A percentile compares a stretch with the other conserved stretches of the same genome.
These are phyloP conservation scores for Syngnathus rostellatus DNA, from an alignment of 2,797 vertebrate species.

Conservation along the genomic window DNA sequence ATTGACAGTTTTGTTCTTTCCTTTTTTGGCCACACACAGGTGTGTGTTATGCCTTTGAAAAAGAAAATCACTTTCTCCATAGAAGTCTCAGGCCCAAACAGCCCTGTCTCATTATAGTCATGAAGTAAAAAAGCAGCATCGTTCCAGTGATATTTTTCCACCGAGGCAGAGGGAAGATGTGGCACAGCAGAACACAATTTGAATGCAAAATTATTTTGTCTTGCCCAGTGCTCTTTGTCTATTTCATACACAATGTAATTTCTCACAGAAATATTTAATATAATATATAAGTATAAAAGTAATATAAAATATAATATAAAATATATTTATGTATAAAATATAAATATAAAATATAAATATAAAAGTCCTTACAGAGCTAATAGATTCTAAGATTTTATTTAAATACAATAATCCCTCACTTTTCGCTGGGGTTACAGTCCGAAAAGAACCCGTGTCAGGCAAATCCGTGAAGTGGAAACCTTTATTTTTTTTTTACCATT, in stretches of 20 bases:
- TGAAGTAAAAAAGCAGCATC: slow-evolving; percentile 28
- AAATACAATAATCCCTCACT: too few species aligned
- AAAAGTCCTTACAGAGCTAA: too few species aligned
- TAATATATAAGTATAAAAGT: too few species aligned
- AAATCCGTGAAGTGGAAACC: too few species aligned
- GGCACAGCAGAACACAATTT: slow-evolving; percentile 9
- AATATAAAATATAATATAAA: too few species aligned
- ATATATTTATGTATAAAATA: too few species aligned
- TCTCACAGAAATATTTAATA: too few species aligned
- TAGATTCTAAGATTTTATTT: too few species aligned
- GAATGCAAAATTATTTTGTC: not conserved
- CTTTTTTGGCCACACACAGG: slow-evolving; percentile 30
- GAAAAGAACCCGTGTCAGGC: too few species aligned
- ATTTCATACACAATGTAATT: not conserved
- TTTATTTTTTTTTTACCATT: too few species aligned
- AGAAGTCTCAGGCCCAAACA: slow-evolving; percentile 15
- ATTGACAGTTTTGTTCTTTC: slow-evolving; percentile 42
- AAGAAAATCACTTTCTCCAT: slow-evolving; percentile 29
- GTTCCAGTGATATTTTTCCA: slow-evolving; percentile 27
- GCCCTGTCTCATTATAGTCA: slow-evolving; percentile 29
- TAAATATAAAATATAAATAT: too few species aligned
- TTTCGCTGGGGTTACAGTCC: too few species aligned
- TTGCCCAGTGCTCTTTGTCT: not conserved
- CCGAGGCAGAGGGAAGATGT: slow-evolving; percentile 30
- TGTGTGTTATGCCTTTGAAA: slow-evolving; percentile 17